Evolutionary conservation across 2,113 vertebrate genomes (phyloP), one percentile per base, ranked within the genome.

Genomic region (Lethenteron reissneri): DNA sequence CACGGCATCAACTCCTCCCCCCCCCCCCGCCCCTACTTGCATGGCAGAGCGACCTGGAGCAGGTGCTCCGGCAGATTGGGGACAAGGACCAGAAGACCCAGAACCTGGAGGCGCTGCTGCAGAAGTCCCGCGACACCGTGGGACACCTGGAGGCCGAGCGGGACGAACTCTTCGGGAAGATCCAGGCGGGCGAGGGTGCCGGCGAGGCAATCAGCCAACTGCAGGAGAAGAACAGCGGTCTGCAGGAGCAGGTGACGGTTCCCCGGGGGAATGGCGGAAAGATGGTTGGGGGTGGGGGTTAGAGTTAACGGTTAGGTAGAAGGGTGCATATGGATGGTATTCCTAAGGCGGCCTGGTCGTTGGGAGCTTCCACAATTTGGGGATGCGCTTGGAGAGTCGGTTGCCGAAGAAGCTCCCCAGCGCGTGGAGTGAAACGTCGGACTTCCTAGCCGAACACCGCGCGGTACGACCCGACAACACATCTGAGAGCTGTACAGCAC

Each of bases 81-180:
- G 94, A 99, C 76, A 99, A 99, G 74, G 94, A 99, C 78, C 92
- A 97, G 84, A 97, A 97, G 81, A 99, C 95, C 73, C 92, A 97
- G 80, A 99, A 99, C 76, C 85, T 99, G 74, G 94, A 99, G 78
- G 92, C 91, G 72, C 82, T 99, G 76, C 82, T 99, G 75, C 91
- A 96, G 78, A 99, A 97, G 79, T 87, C 90, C 78, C 64, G 64
- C 9, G n/a, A 68, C 64, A 21, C n/a, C n/a, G 86, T 90, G 76
- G 84, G 83, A 57, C 80, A 96, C 74, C 80, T 99, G 73, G 94
- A 99, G 82, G 80, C 87, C 0, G 92, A 99, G 79, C 82, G 94
- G 77, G 89, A 99, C 62, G 92, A 99, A 68, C 77, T 99, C 58
- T 95, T 87, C 80, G 90, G 87, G 74, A 96, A 99, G 83, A 99